A percentile compares a stretch with the other conserved stretches of the same genome.
phyloP scores from a whole-genome alignment of 2,113 vertebrate genomes.

The Megaceryle torquata region DNA sequence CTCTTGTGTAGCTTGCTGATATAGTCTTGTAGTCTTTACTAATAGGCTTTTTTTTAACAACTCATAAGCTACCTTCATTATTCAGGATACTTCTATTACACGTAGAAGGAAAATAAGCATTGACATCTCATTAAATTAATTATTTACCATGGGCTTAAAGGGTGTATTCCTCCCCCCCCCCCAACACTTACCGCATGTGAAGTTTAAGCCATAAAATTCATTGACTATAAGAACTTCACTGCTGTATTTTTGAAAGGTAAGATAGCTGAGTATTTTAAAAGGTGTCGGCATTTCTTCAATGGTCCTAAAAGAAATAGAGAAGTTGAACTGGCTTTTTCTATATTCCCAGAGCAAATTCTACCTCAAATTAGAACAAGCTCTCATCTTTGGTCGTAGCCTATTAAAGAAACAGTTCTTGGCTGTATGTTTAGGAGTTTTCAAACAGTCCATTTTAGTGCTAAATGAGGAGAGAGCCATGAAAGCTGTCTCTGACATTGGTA shows the following conservation, averaged over 20 bases:
- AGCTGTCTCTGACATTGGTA: neutral
- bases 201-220: conserved; percentile 88
- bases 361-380: neutral
- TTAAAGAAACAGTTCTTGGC: neutral
- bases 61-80: neutral
- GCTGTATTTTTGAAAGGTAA: conserved; percentile 95
- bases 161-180: neutral
- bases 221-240: conserved; percentile 91
- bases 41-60: neutral
- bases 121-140: neutral
- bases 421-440: neutral
- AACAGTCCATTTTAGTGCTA: neutral
- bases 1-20: neutral
- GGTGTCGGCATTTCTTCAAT: conserved; percentile 85
- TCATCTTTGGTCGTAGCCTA: neutral
- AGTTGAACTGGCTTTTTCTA: neutral
- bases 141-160: neutral
- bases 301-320: conserved; percentile 76
- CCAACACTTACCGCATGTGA: conserved; percentile 88
- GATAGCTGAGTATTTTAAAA: conserved; percentile 88
- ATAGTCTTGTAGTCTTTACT: neutral
- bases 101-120: neutral
- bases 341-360: neutral
- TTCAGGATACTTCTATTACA: neutral
- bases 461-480: neutral